phyloP scores from a whole-genome alignment of 2,888 invertebrate species.

The Creontiades dilutus region DNA sequence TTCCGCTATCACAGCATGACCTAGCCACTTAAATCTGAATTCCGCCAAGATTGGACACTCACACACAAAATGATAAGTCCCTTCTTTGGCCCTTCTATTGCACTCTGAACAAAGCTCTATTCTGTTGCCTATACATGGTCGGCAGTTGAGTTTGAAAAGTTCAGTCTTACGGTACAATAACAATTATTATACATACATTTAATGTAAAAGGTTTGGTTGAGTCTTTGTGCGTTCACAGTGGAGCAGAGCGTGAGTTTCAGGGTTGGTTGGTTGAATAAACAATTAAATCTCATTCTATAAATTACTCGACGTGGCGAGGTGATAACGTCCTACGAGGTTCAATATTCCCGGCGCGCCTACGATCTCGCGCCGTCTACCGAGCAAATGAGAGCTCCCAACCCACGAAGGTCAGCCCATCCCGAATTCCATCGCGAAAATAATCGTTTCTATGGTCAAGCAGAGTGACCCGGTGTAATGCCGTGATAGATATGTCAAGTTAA shows the following conservation, averaged over 20 bases:
- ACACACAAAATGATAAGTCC: slow-evolving; percentile 23
- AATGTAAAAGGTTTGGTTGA: too few relatives aligned
- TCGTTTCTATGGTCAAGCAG: too few relatives aligned
- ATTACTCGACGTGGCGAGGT: neutral
- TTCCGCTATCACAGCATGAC: neutral
- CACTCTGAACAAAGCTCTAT: slow-evolving; percentile 36
- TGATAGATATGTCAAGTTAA: too few relatives aligned
- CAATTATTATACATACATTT: too few relatives aligned
- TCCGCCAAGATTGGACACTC: slow-evolving; percentile 20
- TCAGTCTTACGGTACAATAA: too few relatives aligned
- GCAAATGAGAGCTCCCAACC: neutral
- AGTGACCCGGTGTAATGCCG: too few relatives aligned
- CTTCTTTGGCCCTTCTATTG: neutral
- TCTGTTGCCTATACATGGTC: neutral
- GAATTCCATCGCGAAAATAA: neutral
- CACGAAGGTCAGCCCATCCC: neutral
- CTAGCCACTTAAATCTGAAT: slow-evolving; percentile 11
- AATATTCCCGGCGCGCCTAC: neutral
- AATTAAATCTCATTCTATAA: slow-evolving; percentile 26
- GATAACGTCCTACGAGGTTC: slow-evolving; percentile 12
- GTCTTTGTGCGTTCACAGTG: too few relatives aligned
- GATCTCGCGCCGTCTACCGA: neutral
- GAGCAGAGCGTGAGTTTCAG: too few relatives aligned
- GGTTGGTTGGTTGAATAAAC: neutral
- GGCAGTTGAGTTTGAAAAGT: neutral